phyloP scores from a whole-genome alignment of 2,113 vertebrate genomes.

The Microcebus griseorufus region DNA sequence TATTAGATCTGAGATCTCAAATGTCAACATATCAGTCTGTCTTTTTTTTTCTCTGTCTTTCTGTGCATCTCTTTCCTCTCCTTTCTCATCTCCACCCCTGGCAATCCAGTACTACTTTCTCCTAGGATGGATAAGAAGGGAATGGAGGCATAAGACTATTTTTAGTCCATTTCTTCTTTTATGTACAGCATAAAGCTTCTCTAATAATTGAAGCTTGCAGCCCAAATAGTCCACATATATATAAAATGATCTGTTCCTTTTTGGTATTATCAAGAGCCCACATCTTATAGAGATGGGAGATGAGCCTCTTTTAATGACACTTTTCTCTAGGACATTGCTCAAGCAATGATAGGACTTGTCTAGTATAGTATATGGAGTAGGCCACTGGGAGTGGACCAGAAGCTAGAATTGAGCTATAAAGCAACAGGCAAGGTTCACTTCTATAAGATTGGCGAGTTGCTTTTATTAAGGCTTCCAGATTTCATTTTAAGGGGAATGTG shows the following conservation, averaged over 20 bases:
- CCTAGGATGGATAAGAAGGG: not conserved
- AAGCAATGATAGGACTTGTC: not conserved
- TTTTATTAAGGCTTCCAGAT: not conserved
- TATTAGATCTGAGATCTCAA: not conserved
- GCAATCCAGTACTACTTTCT: not conserved
- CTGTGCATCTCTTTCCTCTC: not conserved
- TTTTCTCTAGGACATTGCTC: not conserved
- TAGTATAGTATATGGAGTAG: not conserved
- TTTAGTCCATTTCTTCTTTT: not conserved
- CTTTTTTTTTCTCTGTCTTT: not conserved
- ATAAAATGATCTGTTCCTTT: not conserved
- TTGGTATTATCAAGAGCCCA: not conserved
- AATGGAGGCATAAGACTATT: not conserved
- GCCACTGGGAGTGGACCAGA: not conserved
- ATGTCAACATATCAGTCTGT: not conserved
- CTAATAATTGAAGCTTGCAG: not conserved
- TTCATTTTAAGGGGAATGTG: not conserved
- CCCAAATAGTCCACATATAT: not conserved
- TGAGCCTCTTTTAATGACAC: not conserved
- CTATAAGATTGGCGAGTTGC: not conserved
- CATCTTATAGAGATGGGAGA: not conserved
- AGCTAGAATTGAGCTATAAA: not conserved
- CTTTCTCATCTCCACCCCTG: not conserved
- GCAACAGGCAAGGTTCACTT: not conserved
- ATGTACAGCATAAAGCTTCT: not conserved